Evolutionary conservation across 2,113 vertebrate species (phyloP).

Genomic region (Myiagra hebetior): DNA sequence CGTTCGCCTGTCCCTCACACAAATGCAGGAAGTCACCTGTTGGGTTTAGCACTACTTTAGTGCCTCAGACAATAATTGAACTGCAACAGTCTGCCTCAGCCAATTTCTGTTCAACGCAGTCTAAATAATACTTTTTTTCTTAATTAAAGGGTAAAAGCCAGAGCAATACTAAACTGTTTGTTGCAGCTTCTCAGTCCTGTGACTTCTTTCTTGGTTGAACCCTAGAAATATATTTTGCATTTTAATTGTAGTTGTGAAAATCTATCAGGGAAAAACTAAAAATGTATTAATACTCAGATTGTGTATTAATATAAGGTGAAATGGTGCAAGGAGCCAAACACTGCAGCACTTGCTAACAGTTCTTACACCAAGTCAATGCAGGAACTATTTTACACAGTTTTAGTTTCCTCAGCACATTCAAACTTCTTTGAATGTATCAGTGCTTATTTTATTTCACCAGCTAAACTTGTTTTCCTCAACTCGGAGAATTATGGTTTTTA

Average conservation of each 20-base stretch:
- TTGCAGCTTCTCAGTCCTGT: not conserved
- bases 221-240: not conserved
- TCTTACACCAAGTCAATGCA: not conserved
- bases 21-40: fast-evolving
- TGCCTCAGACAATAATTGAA: not conserved
- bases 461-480: not conserved
- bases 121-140: not conserved
- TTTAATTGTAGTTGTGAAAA: not conserved
- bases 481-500: not conserved
- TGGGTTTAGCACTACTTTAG: not conserved
- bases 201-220: not conserved
- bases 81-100: not conserved
- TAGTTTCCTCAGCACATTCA: not conserved
- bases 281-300: not conserved
- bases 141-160: not conserved
- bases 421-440: not conserved
- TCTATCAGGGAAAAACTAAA: not conserved
- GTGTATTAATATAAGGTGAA: not conserved
- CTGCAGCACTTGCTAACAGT: not conserved
- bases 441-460: not conserved
- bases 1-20: no score
- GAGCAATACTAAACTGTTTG: fast-evolving
- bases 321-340: not conserved
- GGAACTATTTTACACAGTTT: not conserved
- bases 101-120: not conserved